Base-by-base conservation (phyloP, 2,113 vertebrate species). In the Proterorhinus semilunaris region DNA sequence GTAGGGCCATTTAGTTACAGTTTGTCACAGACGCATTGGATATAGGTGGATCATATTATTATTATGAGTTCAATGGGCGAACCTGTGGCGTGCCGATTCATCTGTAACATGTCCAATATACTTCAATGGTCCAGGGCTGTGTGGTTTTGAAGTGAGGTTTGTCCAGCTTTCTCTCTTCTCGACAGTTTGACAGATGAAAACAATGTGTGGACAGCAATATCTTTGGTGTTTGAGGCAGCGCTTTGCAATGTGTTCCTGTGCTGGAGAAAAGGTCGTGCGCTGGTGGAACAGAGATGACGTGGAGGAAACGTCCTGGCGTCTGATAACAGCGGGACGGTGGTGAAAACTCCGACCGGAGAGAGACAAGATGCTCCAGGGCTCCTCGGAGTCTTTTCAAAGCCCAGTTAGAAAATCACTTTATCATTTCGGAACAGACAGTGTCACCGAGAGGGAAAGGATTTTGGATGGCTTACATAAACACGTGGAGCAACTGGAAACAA, bases 351-450 rank as follows among this genome's bases (percentile, higher is more conserved):
- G 69, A 66, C 73, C 43, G 51, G 11, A 66, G 65, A 69, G 72
- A 67, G 80, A 85, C 83, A 85, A 85, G 83, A 89, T 79, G 83
- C 81, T 52, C 67, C 73, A 63, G 62, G 68, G 67, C 83, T 86
- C 79, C 74, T 79, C 72, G 64, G 83, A 69, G 86, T 71, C 85
- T 84, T 80, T 72, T 79, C 74, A 69, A 84, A 71, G 86, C 81
- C 77, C 79, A 77, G 53, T 21, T 21, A 72, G 68, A 72, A 67
- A 86, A 84, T 83, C 83, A 75, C 67, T 80, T 83, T 80, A 82
- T 85, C 82, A 75, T 80, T 76, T 86, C 70, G 82, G 6, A 4
- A 47, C 79, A 87, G 74, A 66, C 62, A 62, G 69, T 76, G 74
- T 76, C 75, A 68, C 72, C 68, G 27, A 45, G 66, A 44, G 76